Percentiles rank a stretch among this genome's conserved stretches.
Evolutionary conservation across 2,888 invertebrate species (phyloP).

Genomic region (Eudasyphora cyanicolor): DNA sequence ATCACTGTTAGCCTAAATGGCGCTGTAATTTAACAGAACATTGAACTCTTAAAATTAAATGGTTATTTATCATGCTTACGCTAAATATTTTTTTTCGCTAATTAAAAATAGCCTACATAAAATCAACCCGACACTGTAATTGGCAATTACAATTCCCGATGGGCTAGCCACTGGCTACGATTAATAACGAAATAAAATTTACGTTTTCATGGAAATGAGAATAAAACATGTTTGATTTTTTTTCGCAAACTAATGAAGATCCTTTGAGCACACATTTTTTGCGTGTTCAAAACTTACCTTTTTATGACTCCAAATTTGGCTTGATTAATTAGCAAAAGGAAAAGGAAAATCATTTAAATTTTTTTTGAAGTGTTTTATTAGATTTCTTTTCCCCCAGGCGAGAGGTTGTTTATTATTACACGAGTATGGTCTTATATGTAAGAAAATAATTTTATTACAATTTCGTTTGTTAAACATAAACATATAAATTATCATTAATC

Average conservation of each 20-base stretch:
- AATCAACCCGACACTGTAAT: background rate
- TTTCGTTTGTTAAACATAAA: conserved; percentile 17
- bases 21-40: no score
- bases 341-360: conserved; percentile 30
- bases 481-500: conserved; percentile 43
- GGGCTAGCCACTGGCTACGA: background rate
- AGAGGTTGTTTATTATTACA: background rate
- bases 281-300: background rate
- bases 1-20: no score
- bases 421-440: background rate
- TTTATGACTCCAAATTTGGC: background rate
- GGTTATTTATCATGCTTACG: no score
- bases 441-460: conserved; percentile 10
- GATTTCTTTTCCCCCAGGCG: background rate
- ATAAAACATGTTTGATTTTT: background rate
- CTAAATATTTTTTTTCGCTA: no score
- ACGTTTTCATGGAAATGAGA: background rate
- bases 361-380: conserved; percentile 7
- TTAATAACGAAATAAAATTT: background rate
- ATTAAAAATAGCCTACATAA: background rate
- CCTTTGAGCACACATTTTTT: background rate
- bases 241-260: background rate
- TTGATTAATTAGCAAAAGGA: conserved; percentile 45
- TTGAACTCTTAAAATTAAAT: no score
- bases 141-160: background rate